phyloP scores from a whole-genome alignment of 2,113 vertebrate genomes.

The Hystrix cristata region DNA sequence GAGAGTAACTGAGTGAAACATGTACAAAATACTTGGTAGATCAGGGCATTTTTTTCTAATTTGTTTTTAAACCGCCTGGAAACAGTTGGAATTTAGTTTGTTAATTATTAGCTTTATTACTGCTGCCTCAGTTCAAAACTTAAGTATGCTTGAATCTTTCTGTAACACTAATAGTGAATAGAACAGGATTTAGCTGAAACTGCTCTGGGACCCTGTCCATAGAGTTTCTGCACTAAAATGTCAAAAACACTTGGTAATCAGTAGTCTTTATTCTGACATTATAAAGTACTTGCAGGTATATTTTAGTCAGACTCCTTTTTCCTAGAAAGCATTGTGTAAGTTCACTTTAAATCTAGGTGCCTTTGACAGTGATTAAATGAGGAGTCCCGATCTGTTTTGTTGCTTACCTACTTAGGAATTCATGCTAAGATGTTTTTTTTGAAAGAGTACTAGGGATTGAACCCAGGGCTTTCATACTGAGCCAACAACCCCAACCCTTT shows the following conservation, averaged over 20 bases:
- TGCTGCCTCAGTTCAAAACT: constrained; percentile 50
- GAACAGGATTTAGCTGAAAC: constrained; percentile 7
- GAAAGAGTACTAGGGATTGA: background rate
- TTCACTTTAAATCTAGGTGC: constrained; percentile 8
- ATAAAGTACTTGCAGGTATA: constrained; percentile 32
- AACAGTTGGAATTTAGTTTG: constrained; percentile 59
- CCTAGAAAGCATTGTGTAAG: constrained; percentile 39
- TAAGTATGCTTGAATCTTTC: constrained; percentile 52
- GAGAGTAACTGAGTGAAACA: background rate
- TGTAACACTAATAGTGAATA: constrained; percentile 19
- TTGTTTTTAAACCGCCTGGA: background rate
- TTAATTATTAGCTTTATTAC: constrained; percentile 66
- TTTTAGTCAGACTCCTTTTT: constrained; percentile 51
- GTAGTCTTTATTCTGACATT: constrained; percentile 41
- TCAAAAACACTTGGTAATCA: constrained; percentile 42
- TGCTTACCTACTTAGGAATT: constrained; percentile 18
- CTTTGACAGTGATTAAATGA: constrained; percentile 24
- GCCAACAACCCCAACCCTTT: background rate
- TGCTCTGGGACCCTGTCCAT: background rate
- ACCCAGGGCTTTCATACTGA: background rate
- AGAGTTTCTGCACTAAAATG: constrained; percentile 60
- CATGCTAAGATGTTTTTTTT: background rate
- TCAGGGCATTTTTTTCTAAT: background rate
- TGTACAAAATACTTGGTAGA: background rate
- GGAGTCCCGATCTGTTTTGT: background rate